Evolutionary conservation across 2,797 vertebrate species (phyloP).

Genomic region (Simalia tracyae): DNA sequence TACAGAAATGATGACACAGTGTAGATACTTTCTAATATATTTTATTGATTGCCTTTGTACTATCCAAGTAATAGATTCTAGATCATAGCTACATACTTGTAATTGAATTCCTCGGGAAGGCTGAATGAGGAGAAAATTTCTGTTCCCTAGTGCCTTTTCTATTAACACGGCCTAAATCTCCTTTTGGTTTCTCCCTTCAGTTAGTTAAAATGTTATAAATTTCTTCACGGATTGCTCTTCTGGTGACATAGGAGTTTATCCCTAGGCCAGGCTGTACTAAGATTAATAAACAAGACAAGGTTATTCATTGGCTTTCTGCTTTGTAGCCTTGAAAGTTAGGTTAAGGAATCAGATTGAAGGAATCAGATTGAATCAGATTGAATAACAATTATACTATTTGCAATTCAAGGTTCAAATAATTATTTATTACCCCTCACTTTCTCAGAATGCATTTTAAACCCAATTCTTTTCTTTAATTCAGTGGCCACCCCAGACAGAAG

Average conservation of each 20-base stretch:
- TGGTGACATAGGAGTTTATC: slow-evolving; percentile 7
- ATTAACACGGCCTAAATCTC: slow-evolving; percentile 50
- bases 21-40: slow-evolving; percentile 39
- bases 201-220: slow-evolving; percentile 47
- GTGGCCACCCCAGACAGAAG: background rate
- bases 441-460: background rate
- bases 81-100: slow-evolving; percentile 49
- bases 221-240: slow-evolving; percentile 34
- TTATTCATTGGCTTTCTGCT: slow-evolving; percentile 2
- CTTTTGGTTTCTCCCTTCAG: slow-evolving; percentile 66
- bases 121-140: slow-evolving; percentile 54
- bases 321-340: background rate
- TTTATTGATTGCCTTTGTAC: slow-evolving; percentile 55
- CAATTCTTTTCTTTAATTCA: background rate
- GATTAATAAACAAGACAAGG: slow-evolving; percentile 13
- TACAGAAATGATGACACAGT: slow-evolving; percentile 53
- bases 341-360: background rate
- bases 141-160: slow-evolving; percentile 54
- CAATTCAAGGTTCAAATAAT: background rate
- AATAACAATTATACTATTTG: background rate
- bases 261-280: background rate
- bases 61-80: slow-evolving; percentile 47
- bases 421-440: background rate
- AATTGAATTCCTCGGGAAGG: slow-evolving; percentile 62
- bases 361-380: background rate